Base-by-base conservation (phyloP, 1,140 invertebrate species). In the Lasaia peninsularis region DNA sequence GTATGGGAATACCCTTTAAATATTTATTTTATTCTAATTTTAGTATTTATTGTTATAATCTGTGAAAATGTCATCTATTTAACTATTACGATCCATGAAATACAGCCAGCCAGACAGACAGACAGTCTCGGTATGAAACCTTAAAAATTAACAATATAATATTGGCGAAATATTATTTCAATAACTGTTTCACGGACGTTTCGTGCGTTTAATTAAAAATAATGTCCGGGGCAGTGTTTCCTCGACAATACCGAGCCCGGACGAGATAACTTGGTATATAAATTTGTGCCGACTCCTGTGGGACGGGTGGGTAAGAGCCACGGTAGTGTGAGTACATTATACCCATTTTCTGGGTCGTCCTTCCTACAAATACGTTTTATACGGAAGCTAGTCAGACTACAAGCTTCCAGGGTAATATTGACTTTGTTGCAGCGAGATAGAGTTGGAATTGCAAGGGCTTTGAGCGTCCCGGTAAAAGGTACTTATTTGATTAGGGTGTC, bases 401-500 rank as follows among this genome's bases (percentile, higher is more conserved):
- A n/a, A 11, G 20, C 24, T 28, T 7, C 8, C 65, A 57, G 21
- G 21, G 56, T 11, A 79, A 78, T 70, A 51, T 58, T 24, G 59
- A 68, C 76, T 63, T 56, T 86, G 74, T 54, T 35, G 5, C 28
- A 5, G 51, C 6, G 9, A 6, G 0, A 24, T 48, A 67, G 71
- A 66, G 66, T 60, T 59, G 63, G 20, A 66, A 52, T 70, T 78
- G 71, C 28, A 37, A 52, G 58, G 34, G 28, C 5, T 14, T n/a
- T 28, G 35, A 58, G 20, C 53, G 65, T 77, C 73, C 74, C 81
- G 73, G 83, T 84, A 84, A 84, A 88, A 88, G 86, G 86, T 88
- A 86, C 81, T 88, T 88, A 88, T 88, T 88, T 88, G 86, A 88
- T 88, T 88, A 88, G 83, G 86, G 86, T 86, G 86, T 88, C 86